These are phyloP conservation scores for Abrostola tripartita DNA, from an alignment of 2,888 invertebrate genomes.

Conservation along the genomic window DNA sequence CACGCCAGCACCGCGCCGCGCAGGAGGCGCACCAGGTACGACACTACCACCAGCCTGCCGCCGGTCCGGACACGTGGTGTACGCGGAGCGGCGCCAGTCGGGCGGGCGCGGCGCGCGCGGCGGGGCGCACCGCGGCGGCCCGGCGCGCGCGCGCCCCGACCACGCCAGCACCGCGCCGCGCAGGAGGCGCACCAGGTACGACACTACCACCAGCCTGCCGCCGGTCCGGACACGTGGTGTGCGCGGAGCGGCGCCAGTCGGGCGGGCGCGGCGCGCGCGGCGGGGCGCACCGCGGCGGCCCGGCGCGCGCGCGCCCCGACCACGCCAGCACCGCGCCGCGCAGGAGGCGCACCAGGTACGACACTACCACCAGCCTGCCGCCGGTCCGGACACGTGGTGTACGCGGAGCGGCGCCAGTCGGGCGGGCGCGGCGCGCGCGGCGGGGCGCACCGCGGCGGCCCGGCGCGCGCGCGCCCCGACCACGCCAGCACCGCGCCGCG, in stretches of 20 bases:
- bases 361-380: too few species aligned
- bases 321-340: slow-evolving; percentile 86
- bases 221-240: slow-evolving; percentile 79
- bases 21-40: slow-evolving; percentile 90
- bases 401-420: slow-evolving; percentile 76
- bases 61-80: slow-evolving; percentile 79
- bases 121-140: slow-evolving; percentile 68
- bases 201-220: too few species aligned
- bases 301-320: slow-evolving; percentile 75
- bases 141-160: slow-evolving; percentile 75
- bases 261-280: slow-evolving; percentile 79
- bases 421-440: slow-evolving; percentile 79
- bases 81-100: slow-evolving; percentile 76
- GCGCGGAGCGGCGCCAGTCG: slow-evolving; percentile 76
- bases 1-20: slow-evolving; percentile 86
- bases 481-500: slow-evolving; percentile 86
- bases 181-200: slow-evolving; percentile 90
- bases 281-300: slow-evolving; percentile 68
- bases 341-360: slow-evolving; percentile 90
- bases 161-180: slow-evolving; percentile 86
- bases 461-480: slow-evolving; percentile 75
- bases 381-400: slow-evolving; percentile 79
- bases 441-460: slow-evolving; percentile 68
- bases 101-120: slow-evolving; percentile 79
- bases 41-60: too few species aligned